Evolutionary conservation across 2,888 invertebrate species (phyloP).

Genomic region (Leptura quadrifasciata): DNA sequence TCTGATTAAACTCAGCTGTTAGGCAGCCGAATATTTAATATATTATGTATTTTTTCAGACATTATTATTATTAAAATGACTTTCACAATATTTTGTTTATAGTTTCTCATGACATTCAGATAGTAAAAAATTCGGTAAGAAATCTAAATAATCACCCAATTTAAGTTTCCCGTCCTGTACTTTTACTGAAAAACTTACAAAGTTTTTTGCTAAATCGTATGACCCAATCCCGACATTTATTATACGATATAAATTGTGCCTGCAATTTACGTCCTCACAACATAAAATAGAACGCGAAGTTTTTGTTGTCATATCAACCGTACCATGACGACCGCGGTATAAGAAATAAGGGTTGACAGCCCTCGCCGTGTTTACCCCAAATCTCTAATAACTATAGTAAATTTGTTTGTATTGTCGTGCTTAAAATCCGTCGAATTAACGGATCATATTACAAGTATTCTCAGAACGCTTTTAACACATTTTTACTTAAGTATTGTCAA

Average conservation of each 20-base stretch:
- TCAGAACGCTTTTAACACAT: neutral
- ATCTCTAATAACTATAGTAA: neutral
- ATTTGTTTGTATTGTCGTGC: slow-evolving; percentile 29
- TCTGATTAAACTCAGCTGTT: too few relatives aligned
- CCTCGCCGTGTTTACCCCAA: slow-evolving; percentile 5
- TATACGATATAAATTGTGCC: neutral
- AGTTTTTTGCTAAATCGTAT: too few relatives aligned
- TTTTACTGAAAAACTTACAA: too few relatives aligned
- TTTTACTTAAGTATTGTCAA: too few relatives aligned
- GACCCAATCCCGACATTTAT: neutral
- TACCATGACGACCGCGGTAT: slow-evolving; percentile 29
- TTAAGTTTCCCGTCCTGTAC: too few relatives aligned
- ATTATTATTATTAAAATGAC: too few relatives aligned
- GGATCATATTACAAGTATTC: neutral
- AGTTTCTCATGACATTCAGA: too few relatives aligned
- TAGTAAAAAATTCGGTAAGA: too few relatives aligned
- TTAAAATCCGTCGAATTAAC: neutral
- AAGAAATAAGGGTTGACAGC: slow-evolving; percentile 21
- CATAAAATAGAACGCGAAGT: slow-evolving; percentile 31
- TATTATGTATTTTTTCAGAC: too few relatives aligned
- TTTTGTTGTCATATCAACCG: slow-evolving; percentile 34
- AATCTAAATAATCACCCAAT: too few relatives aligned
- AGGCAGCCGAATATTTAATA: too few relatives aligned
- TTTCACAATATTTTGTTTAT: too few relatives aligned
- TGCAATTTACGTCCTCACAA: slow-evolving; percentile 2